Percentiles rank a stretch among this genome's conserved stretches.
phyloP scores from a whole-genome alignment of 2,113 vertebrate species.

The Apteryx owenii region DNA sequence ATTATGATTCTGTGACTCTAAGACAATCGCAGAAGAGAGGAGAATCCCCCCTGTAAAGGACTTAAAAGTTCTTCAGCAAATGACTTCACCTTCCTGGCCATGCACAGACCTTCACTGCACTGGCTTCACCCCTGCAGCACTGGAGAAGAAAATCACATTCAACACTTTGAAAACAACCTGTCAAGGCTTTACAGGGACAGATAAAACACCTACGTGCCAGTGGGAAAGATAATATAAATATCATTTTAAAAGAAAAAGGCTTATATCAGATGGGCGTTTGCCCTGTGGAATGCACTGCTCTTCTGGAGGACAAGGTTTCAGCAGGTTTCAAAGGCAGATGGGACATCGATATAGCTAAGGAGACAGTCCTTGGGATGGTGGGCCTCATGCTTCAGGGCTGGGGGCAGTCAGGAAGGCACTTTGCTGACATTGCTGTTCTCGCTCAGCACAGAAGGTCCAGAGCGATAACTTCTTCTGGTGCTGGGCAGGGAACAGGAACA shows the following conservation, averaged over 20 bases:
- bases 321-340: neutral
- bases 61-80: neutral
- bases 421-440: neutral
- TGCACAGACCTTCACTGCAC: neutral
- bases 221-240: neutral
- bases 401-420: neutral
- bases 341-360: neutral
- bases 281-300: neutral
- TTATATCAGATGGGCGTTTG: neutral
- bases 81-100: neutral
- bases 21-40: neutral
- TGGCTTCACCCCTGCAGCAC: neutral
- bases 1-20: neutral
- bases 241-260: neutral
- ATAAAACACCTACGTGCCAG: rapidly evolving
- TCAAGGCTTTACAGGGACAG: neutral
- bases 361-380: neutral
- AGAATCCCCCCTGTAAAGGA: neutral
- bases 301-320: neutral
- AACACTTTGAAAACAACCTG: neutral
- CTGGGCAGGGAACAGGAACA: neutral
- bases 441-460: neutral
- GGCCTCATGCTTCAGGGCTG: neutral
- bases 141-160: neutral
- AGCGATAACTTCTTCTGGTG: neutral